Evolutionary conservation across 1,140 invertebrate species (phyloP), one percentile per base, ranked within the genome.

Genomic region (Lucilia sericata): DNA sequence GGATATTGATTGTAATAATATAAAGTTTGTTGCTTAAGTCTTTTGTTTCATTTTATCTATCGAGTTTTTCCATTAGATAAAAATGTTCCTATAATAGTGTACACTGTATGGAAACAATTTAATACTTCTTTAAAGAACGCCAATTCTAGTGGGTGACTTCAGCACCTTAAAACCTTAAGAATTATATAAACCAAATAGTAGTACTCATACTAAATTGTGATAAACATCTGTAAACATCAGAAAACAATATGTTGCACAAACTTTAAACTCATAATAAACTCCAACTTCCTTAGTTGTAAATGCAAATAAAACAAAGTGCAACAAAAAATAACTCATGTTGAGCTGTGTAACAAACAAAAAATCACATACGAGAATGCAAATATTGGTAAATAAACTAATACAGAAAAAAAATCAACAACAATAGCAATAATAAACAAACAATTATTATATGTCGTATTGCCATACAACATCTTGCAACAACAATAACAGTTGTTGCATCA

Each of bases 381-480:
- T 49, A 34, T 78, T 49, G 75, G n/a, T 78, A n/a, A 78, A 30
- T 19, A 49, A 49, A 78, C 47, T 8, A 17, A 82, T 42, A 34
- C 30, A 36, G 2, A 34, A 19, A 49, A 80, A 21, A 10, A 9
- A 49, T 49, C 25, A 80, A 80, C 76, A 51, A 80, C 76, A 80
- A 80, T 80, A 42, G 21, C 76, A 80, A 80, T 51, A 80, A 80
- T 80, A 80, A 80, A 80, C 76, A 80, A 80, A 80, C 76, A 80
- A 80, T 80, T 80, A 80, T 80, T 51, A 80, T 80, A 80, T 80
- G 76, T 80, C 76, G 76, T 80, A 47, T 82, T 65, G 30, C 55
- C 25, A 17, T 14, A n/a, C 51, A 55, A 78, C 75, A 78, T 12
- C 34, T 17, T 36, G 55, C 51, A 74, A 82, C 75, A 78, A 36